Percentiles rank a stretch among this genome's conserved stretches.
phyloP scores from a whole-genome alignment of 2,113 vertebrate genomes.

The Sprattus sprattus region DNA sequence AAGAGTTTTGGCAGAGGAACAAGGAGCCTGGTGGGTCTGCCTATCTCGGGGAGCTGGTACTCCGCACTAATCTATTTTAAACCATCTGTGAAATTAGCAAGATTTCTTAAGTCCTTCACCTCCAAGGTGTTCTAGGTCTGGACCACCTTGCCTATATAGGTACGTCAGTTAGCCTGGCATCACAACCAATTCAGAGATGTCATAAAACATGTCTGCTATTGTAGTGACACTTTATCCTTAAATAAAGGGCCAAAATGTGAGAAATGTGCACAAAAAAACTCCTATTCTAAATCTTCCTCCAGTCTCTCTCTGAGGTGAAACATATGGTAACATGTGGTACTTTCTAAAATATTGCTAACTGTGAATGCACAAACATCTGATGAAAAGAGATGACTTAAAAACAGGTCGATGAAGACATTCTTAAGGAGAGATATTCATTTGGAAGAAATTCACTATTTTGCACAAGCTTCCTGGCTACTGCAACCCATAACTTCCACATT shows the following conservation, averaged over 20 bases:
- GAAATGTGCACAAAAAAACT: neutral
- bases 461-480: neutral
- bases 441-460: neutral
- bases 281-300: neutral
- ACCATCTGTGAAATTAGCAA: conserved; percentile 86
- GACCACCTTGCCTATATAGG: conserved; percentile 58
- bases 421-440: neutral
- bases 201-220: conserved; percentile 36
- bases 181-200: conserved; percentile 26
- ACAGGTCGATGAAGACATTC: neutral
- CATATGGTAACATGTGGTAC: neutral
- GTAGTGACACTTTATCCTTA: conserved; percentile 20
- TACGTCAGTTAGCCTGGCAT: conserved; percentile 60
- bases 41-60: conserved; percentile 77
- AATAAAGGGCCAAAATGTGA: neutral
- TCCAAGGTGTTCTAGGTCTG: conserved; percentile 73
- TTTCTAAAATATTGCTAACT: neutral
- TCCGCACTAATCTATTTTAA: conserved; percentile 84
- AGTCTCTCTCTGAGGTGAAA: neutral
- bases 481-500: neutral
- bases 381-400: neutral
- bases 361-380: neutral
- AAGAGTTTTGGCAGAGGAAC: conserved; percentile 76
- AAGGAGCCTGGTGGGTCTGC: conserved; percentile 77
- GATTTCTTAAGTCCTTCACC: conserved; percentile 83